phyloP scores from a whole-genome alignment of 2,113 vertebrate species.

The Zosterops lateralis region DNA sequence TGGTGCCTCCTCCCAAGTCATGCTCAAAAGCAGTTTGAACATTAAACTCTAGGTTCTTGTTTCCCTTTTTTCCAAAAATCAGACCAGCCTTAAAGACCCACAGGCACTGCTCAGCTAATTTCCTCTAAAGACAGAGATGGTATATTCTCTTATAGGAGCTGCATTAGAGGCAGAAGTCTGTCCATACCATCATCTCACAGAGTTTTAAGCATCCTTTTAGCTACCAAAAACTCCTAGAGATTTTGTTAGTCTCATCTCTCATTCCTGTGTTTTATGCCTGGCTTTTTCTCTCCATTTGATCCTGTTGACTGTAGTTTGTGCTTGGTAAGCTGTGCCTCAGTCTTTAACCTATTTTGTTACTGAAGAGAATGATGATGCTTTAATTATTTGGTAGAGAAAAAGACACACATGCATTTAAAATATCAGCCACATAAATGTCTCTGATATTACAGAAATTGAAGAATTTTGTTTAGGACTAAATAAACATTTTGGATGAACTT shows the following conservation, averaged over 20 bases:
- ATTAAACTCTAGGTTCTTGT: not conserved
- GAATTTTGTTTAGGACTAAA: not conserved
- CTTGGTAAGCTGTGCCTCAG: not conserved
- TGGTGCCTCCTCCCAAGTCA: not conserved
- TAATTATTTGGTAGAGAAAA: not conserved
- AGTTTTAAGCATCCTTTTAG: not conserved
- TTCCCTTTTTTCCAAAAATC: not conserved
- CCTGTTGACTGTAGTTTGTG: not conserved
- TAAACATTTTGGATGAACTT: conserved; percentile 15
- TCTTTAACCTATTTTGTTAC: not conserved
- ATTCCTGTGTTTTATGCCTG: fast-evolving
- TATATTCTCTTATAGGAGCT: not conserved
- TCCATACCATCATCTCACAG: not conserved
- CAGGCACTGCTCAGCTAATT: not conserved
- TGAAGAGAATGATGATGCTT: not conserved
- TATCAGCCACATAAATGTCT: not conserved
- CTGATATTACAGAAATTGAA: not conserved
- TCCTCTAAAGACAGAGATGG: not conserved
- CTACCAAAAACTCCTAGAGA: not conserved
- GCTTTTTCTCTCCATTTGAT: not conserved
- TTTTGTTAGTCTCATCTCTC: not conserved
- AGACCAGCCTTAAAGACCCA: not conserved
- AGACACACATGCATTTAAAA: not conserved
- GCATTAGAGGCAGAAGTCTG: not conserved
- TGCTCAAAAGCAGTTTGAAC: not conserved